Evolutionary conservation across 64 coral and sea anemone species (phyloP), one percentile per base, ranked within the genome.

Genomic region (Acropora tenuis): DNA sequence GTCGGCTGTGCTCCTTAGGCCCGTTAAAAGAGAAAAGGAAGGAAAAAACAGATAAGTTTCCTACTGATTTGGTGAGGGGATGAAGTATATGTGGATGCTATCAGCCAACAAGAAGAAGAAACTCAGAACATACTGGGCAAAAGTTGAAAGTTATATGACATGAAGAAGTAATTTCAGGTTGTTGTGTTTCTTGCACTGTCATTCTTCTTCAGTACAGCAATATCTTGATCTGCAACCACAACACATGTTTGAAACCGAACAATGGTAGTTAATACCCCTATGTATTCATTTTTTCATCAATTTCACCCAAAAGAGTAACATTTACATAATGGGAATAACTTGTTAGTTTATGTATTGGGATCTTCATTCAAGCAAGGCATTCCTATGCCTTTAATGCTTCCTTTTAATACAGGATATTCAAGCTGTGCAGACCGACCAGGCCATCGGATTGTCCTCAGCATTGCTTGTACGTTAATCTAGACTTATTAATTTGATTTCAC

Each of bases 91-190:
- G 41, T 86, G 55, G 50, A 82, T 1, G 77, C 50, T 80, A 82
- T 16, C 50, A 67, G 43, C 66, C 4, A 86, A 81, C 6, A 76
- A 90, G 76, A 47, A 65, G 42, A 87, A 90, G 48, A 89, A 89
- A 72, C 73, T 90, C 19, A 46, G 78, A 17, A 90, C 80, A 79
- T 96, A 90, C 86, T 90, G 91, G 76, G 75, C 42, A 78, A 93
- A 90, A n/a, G 93, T 96, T 19, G 87, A 93, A 45, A 91, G 93
- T 18, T 96, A 89, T 49, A 71, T 92, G 5, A 49, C 78, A 4
- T 87, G 90, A 74, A 95, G 81, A 20, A 95, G 94, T 73, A 95
- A 95, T 12, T 95, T 95, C 30, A 30, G 30, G 30, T 30, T 30
- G 30, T 30, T 30, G 30, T 30, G 30, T 30, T 30, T 30, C 30